Evolutionary conservation across 1,140 invertebrate genomes (phyloP).

Genomic region (Anoplophora glabripennis): DNA sequence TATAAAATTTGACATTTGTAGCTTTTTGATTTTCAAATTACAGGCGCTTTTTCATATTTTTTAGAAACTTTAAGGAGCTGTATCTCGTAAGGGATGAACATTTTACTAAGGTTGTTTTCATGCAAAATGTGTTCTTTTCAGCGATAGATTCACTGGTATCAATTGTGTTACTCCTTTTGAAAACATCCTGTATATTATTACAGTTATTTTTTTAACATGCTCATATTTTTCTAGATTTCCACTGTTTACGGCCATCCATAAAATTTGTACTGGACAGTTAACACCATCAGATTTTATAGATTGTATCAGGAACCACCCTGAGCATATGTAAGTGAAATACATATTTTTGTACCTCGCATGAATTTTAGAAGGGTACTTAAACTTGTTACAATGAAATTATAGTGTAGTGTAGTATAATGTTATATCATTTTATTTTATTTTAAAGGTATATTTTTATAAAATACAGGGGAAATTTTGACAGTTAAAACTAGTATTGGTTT

Average conservation of each 20-base stretch:
- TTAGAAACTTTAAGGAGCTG: too few relatives aligned
- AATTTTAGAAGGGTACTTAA: not conserved
- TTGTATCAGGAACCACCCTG: constrained; percentile 91
- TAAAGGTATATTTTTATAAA: not conserved
- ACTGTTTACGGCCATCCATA: constrained; percentile 90
- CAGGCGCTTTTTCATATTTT: too few relatives aligned
- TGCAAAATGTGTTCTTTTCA: too few relatives aligned
- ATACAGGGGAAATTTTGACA: not conserved
- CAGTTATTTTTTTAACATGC: not conserved
- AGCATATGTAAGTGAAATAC: constrained; percentile 81
- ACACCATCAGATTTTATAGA: constrained; percentile 81
- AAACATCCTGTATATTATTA: too few relatives aligned
- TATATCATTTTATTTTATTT: not conserved
- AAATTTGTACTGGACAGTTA: constrained; percentile 84
- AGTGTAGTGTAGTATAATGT: too few relatives aligned
- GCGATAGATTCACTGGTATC: too few relatives aligned
- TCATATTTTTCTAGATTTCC: constrained; percentile 74
- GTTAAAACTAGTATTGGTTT: not conserved
- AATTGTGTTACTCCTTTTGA: too few relatives aligned
- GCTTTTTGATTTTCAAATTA: too few relatives aligned
- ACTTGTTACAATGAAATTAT: not conserved
- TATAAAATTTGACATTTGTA: too few relatives aligned
- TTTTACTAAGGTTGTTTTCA: too few relatives aligned
- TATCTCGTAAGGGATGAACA: too few relatives aligned
- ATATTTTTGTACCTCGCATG: constrained; percentile 1